Percentiles rank a stretch among this genome's conserved stretches.
Evolutionary conservation across 2,113 vertebrate genomes (phyloP).

Genomic region (Tragulus kanchil): DNA sequence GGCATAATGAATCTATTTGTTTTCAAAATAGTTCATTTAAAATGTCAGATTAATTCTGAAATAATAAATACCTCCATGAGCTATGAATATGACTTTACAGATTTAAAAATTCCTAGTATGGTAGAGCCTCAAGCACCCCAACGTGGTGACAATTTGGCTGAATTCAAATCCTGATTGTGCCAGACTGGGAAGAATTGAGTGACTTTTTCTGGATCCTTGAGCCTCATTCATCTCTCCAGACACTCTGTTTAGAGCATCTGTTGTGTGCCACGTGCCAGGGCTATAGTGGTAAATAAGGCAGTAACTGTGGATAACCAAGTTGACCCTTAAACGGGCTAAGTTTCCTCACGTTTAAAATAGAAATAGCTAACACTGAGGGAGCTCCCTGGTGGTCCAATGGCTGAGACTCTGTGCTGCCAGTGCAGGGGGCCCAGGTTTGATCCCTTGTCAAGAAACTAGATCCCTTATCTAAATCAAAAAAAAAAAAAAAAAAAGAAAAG

Average conservation of each 20-base stretch:
- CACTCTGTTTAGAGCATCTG: background rate
- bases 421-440: background rate
- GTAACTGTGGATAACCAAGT: background rate
- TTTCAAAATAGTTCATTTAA: constrained; percentile 23
- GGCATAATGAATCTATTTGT: background rate
- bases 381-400: background rate
- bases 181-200: background rate
- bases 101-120: background rate
- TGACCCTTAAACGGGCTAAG: background rate
- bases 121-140: background rate
- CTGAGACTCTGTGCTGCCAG: background rate
- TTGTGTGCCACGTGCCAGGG: background rate
- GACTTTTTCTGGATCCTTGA: background rate
- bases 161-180: background rate
- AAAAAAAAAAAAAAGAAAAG: background rate
- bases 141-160: background rate
- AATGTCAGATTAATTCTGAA: constrained; percentile 2
- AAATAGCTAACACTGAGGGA: background rate
- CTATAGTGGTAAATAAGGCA: background rate
- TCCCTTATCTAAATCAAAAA: background rate
- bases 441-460: background rate
- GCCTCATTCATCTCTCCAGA: background rate
- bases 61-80: background rate
- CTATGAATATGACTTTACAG: background rate
- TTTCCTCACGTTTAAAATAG: background rate